Conservation (phyloP, 2,113 vertebrate species). For the Grallaria varia region DNA sequence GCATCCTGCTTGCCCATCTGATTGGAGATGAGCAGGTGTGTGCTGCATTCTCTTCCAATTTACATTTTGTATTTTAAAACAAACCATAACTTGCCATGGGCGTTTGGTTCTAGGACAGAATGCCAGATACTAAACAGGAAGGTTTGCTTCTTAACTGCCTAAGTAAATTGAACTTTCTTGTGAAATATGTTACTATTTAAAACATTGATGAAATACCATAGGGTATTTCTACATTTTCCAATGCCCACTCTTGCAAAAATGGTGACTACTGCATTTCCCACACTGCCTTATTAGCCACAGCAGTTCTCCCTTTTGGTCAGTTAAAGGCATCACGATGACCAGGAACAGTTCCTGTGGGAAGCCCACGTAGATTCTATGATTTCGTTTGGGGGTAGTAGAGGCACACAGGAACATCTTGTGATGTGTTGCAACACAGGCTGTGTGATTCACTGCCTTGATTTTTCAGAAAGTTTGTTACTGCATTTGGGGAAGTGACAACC, state of each 20-base stretch:
- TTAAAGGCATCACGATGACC: background rate
- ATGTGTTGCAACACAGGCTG: rapidly evolving
- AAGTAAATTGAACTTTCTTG: conserved; percentile 53
- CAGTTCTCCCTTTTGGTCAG: background rate
- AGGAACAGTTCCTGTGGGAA: background rate
- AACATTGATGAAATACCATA: conserved; percentile 41
- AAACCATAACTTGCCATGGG: conserved; percentile 53
- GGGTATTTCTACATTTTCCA: conserved; percentile 38
- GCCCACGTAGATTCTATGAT: background rate
- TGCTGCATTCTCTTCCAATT: background rate
- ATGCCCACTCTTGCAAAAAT: background rate
- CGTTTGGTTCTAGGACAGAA: background rate
- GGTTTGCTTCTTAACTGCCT: conserved; percentile 55
- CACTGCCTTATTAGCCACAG: background rate
- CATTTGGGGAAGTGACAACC: background rate
- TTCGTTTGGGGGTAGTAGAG: background rate
- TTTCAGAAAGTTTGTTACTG: background rate
- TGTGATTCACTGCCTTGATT: background rate
- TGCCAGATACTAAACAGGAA: conserved; percentile 50
- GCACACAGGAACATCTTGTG: background rate
- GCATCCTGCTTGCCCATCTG: conserved; percentile 26
- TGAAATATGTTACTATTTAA: conserved; percentile 60
- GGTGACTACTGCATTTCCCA: background rate
- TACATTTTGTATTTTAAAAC: conserved; percentile 47
- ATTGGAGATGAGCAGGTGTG: conserved; percentile 60